Base-by-base conservation (phyloP, 2,797 vertebrate species). In the Sibirionetta formosa region DNA sequence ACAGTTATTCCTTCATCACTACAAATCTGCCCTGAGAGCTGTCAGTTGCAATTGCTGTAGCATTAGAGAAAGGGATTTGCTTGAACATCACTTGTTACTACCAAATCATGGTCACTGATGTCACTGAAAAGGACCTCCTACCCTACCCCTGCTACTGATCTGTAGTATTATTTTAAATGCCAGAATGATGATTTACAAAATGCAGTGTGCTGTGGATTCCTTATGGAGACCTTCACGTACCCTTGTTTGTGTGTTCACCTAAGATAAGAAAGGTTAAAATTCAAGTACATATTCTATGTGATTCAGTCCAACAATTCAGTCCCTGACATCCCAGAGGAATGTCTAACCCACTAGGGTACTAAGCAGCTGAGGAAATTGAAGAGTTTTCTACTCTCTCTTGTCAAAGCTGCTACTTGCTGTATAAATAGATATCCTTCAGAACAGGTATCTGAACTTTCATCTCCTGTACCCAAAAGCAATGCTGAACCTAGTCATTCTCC, bases 381-480 rank as follows among this genome's bases (percentile, higher is more conserved):
- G 23, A 13, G 8, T 50, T 94, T 89, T 82, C 64, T 40, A n/a
- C 2, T 60, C 26, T 72, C 12, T 86, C 36, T 76, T 88, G 20
- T 38, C 84, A 38, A 20, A 82, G 7, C 13, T 87, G 31, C 15
- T 86, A 61, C 16, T 79, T 68, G 10, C 18, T 72, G 15, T 77
- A 64, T 82, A 88, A 94, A 82, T 61, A 91, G 72, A 65, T 78
- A 69, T 73, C 33, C 15, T 69, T 88, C 36, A 61, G 44, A 90
- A 82, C 29, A 48, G 61, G 19, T 64, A 68, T 81, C 80, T 91
- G 57, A 56, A 69, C 65, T 92, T 92, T 92, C n/a, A 72, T 63
- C 29, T 78, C 19, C 50, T 18, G 1, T 76, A 86, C 50, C 68
- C 66, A 63, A 88, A 95, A 90, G 11, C 51, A 82, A 33, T 58